Conservation (phyloP, 1,140 invertebrate genomes). For the Temnothorax longispinosus region DNA sequence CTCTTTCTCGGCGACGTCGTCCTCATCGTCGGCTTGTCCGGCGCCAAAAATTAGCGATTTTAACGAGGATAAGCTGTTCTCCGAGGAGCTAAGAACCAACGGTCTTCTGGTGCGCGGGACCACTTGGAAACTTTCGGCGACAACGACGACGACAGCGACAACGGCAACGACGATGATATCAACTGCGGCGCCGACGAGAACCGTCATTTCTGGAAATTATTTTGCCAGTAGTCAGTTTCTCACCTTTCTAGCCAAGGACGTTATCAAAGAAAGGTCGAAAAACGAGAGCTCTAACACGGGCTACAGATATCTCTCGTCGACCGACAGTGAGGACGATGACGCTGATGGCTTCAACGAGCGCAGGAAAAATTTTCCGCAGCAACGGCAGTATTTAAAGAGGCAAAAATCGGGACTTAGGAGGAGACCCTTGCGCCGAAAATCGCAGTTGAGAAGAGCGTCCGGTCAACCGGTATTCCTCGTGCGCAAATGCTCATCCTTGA, state of each 20-base stretch:
- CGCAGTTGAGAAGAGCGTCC: constrained; percentile 78
- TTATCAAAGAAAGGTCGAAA: constrained; percentile 55
- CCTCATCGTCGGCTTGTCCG: constrained; percentile 76
- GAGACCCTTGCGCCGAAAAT: constrained; percentile 81
- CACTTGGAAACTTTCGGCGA: constrained; percentile 65
- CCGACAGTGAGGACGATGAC: constrained; percentile 78
- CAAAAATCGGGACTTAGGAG: constrained; percentile 74
- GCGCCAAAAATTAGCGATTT: constrained; percentile 84
- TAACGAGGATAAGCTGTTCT: constrained; percentile 84
- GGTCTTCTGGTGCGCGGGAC: constrained; percentile 71
- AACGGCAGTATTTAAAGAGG: constrained; percentile 61
- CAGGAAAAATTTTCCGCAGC: constrained; percentile 43
- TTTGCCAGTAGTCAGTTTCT: constrained; percentile 83
- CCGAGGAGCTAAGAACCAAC: constrained; percentile 75
- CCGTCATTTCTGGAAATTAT: constrained; percentile 74
- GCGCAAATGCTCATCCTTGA: constrained; percentile 82
- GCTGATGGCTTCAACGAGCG: constrained; percentile 30
- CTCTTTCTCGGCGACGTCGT: constrained; percentile 79
- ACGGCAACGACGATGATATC: constrained; percentile 2
- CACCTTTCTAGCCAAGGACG: constrained; percentile 77
- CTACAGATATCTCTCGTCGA: constrained; percentile 77
- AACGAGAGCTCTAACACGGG: constrained; percentile 52
- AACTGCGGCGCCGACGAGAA: neutral
- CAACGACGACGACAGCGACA: neutral
- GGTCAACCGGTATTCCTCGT: constrained; percentile 84